phyloP scores from a whole-genome alignment of 2,797 vertebrate genomes.

The Lagorchestes hirsutus region DNA sequence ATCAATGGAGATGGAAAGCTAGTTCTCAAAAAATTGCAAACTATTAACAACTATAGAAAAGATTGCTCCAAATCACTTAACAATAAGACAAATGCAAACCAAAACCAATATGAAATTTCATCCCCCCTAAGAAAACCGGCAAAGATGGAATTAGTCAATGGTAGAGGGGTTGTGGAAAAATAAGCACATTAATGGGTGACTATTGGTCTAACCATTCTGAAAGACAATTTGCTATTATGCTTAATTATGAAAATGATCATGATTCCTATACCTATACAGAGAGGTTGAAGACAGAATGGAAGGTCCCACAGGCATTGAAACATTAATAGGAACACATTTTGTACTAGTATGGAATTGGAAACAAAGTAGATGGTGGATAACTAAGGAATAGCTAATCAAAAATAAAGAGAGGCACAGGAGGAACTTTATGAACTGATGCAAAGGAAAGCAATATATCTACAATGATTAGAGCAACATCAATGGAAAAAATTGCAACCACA shows the following conservation, averaged over 20 bases:
- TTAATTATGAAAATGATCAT: not conserved
- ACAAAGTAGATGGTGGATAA: not conserved
- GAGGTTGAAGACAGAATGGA: not conserved
- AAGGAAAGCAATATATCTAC: not conserved
- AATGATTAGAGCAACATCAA: not conserved
- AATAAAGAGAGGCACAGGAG: not conserved
- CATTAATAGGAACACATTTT: not conserved
- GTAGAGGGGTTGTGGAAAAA: not conserved
- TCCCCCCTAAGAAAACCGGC: not conserved
- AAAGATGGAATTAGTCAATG: not conserved
- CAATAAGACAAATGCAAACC: not conserved
- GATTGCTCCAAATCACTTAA: not conserved
- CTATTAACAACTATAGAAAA: not conserved
- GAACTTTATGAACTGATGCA: not conserved
- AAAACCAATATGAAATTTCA: not conserved
- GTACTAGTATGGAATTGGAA: not conserved
- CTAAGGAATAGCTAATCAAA: not conserved
- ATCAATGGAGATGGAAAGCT: not conserved
- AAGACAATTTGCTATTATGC: not conserved
- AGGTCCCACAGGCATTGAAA: not conserved
- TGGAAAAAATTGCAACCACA: not conserved
- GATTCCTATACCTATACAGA: not conserved
- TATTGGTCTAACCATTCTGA: not conserved
- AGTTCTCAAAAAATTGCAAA: not conserved
- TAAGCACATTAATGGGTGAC: not conserved